Percentiles rank a stretch among this genome's conserved stretches.
Conservation (phyloP, 1,140 invertebrate genomes). For the Apis dorsata region DNA sequence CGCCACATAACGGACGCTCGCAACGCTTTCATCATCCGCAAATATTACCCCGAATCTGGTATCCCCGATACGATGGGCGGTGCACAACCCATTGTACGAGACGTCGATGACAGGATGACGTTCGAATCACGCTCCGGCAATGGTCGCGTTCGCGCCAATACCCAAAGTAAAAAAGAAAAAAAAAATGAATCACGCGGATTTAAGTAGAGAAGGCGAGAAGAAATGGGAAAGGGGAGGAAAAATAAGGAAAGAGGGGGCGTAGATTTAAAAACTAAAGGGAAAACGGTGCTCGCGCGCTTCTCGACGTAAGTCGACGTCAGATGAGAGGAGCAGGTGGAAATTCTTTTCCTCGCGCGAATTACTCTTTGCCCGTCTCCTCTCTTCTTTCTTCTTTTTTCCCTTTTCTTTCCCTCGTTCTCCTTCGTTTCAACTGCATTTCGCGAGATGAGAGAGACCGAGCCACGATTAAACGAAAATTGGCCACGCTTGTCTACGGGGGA, state of each 20-base stretch:
- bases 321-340: slow-evolving; percentile 47
- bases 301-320: slow-evolving; percentile 51
- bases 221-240: slow-evolving; percentile 20
- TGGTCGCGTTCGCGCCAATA: background rate
- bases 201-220: background rate
- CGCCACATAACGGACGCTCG: background rate
- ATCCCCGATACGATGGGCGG: background rate
- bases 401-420: background rate
- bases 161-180: too few species aligned
- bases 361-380: slow-evolving; percentile 1
- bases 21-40: slow-evolving; percentile 20
- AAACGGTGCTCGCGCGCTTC: slow-evolving; percentile 52
- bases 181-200: background rate
- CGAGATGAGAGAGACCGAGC: background rate
- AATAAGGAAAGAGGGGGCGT: background rate
- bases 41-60: background rate
- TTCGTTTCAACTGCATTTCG: background rate
- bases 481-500: slow-evolving; percentile 43
- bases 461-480: slow-evolving; percentile 44
- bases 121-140: background rate
- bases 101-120: background rate
- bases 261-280: slow-evolving; percentile 33
- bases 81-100: background rate
- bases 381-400: slow-evolving; percentile 1
- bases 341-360: slow-evolving; percentile 62